phyloP scores from a whole-genome alignment of 2,888 invertebrate genomes.

The Deroplatys truncata region DNA sequence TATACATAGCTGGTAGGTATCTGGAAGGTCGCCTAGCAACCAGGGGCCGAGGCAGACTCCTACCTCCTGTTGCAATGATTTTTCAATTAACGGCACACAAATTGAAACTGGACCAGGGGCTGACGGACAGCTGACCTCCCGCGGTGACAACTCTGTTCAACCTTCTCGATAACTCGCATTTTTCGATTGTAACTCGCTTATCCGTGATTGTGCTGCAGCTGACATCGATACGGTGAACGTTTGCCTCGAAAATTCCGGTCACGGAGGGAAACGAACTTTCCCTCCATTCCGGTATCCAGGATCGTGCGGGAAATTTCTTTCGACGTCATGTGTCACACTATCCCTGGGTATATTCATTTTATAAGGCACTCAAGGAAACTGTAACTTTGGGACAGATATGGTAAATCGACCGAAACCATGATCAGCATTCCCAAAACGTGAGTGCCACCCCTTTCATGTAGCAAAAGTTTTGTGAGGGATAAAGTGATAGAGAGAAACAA shows the following conservation, averaged over 20 bases:
- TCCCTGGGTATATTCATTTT: background rate
- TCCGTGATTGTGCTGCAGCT: background rate
- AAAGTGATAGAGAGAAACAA: too few relatives aligned
- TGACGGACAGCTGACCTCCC: background rate
- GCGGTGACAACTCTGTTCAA: background rate
- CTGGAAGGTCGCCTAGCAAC: background rate
- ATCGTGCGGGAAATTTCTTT: background rate
- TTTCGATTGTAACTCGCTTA: background rate
- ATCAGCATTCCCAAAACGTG: background rate
- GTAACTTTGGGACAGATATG: background rate
- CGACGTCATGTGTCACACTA: background rate
- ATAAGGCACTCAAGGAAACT: background rate
- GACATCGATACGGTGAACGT: background rate
- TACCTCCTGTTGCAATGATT: background rate
- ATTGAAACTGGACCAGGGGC: background rate
- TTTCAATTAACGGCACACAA: background rate
- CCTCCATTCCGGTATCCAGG: background rate
- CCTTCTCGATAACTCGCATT: background rate
- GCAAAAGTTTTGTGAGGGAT: too few relatives aligned
- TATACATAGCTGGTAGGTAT: background rate
- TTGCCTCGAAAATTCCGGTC: background rate
- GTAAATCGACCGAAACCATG: background rate
- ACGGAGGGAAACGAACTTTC: background rate
- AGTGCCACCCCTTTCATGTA: background rate
- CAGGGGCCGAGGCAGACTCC: background rate